Base-by-base conservation (phyloP, 2,797 vertebrate genomes). In the Parotocinclus haroldoi region DNA sequence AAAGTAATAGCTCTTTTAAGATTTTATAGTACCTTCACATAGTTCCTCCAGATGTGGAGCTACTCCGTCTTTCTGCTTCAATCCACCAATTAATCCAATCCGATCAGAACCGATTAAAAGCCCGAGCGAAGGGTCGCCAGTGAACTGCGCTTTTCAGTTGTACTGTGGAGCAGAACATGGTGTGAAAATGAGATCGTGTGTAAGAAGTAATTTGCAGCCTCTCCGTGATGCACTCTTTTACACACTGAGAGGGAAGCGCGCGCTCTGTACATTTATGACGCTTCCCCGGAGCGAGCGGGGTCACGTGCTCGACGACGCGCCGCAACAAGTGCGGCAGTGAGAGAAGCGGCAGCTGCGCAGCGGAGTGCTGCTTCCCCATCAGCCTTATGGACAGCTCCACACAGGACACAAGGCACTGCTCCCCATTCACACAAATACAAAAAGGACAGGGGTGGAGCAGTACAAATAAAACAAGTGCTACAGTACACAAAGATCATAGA, bases 1-100 rank as follows among this genome's bases (percentile, higher is more conserved):
- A 54, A 54, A 54, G 13, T 27, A 13, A 13, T 74, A 64, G n/a
- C n/a, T n/a, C n/a, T n/a, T 12, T 27, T 3, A 11, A 37, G 48
- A 0, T 4, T 8, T 14, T 1, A 76, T 83, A 42, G 89, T 91
- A 91, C 91, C 82, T 90, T 92, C 88, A 91, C 89, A 92, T 91
- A 84, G 84, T 90, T 86, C 73, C 69, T 45, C 74, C 78, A 81
- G 85, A 82, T 76, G 85, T 42, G 78, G 79, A 81, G 82, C 80
- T 80, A 82, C 79, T 69, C 78, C 76, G 80, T 44, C 12, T 58
- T 54, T 50, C 37, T 37, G 14, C 48, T 14, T 48, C 18, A 78
- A 75, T 78, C 73, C 79, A 10, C 70, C 68, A 78, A 77, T 81
- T 78, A 86, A 85, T 89, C 87, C 88, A 85, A 82, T 68, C 72